A percentile compares a stretch with the other conserved stretches of the same genome.
Evolutionary conservation across 2,113 vertebrate species (phyloP).

Genomic region (Corvus cornix): DNA sequence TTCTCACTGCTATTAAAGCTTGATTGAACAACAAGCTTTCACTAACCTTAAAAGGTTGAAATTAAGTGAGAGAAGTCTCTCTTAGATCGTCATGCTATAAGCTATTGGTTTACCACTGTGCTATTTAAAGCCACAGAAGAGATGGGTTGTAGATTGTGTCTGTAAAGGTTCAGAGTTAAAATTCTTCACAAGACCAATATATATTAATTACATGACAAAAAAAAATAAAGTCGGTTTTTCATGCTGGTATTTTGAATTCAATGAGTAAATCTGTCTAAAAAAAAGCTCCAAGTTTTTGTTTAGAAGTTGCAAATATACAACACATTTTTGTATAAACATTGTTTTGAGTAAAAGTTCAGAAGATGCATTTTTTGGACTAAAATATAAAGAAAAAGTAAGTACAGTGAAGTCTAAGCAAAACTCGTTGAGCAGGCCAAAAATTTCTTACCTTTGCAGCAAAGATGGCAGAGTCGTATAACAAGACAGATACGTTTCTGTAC

Average conservation of each 20-base stretch:
- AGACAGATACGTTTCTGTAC: neutral
- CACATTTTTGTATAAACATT: neutral
- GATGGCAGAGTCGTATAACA: accelerated
- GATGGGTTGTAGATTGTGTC: neutral
- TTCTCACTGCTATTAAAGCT: neutral
- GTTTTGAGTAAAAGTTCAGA: neutral
- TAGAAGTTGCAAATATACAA: neutral
- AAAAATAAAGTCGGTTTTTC: neutral
- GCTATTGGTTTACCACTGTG: neutral
- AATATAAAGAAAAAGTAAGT: neutral
- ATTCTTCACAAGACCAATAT: neutral
- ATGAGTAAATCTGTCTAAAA: neutral
- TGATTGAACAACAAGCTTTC: neutral
- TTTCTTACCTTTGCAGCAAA: neutral
- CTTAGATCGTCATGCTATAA: accelerated
- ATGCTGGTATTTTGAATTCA: neutral
- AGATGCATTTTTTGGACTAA: neutral
- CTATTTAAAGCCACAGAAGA: neutral
- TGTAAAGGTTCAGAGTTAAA: neutral
- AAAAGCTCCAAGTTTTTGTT: neutral
- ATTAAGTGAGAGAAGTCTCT: neutral
- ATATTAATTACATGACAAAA: neutral
- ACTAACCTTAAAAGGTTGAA: neutral
- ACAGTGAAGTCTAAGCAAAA: neutral
- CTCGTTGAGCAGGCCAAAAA: neutral